Percentiles rank a stretch among this genome's conserved stretches.
These are phyloP conservation scores for Chymomyza procnemis DNA, from an alignment of 2,888 invertebrate genomes.

Conservation along the genomic window DNA sequence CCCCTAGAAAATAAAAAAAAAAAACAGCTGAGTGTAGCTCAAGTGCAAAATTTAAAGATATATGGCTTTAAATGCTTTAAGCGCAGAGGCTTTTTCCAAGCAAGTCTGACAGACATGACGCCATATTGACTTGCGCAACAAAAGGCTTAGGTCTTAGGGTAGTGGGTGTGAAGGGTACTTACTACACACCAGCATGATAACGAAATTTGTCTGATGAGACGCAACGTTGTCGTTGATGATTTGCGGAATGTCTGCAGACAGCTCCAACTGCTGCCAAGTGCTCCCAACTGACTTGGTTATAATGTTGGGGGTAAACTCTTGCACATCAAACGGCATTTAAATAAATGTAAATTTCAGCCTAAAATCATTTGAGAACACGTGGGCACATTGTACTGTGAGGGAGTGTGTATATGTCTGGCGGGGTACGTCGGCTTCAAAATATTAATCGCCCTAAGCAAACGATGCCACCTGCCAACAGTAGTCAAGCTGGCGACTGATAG, in stretches of 20 bases:
- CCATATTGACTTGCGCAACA: neutral
- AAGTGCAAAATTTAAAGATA: neutral
- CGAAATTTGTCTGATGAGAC: neutral
- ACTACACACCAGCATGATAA: neutral
- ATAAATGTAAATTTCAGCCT: neutral
- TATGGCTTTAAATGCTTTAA: neutral
- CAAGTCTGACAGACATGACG: neutral
- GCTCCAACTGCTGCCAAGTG: neutral
- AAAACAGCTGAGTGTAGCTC: neutral
- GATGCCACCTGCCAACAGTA: neutral
- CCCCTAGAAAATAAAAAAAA: too few relatives aligned
- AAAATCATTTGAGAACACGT: neutral
- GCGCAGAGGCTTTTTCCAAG: neutral
- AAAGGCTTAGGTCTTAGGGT: neutral
- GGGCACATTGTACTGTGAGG: neutral
- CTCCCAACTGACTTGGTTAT: neutral
- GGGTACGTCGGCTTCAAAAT: neutral
- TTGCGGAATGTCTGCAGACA: neutral
- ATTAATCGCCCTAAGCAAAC: neutral
- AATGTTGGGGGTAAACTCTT: neutral
- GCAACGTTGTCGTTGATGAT: neutral
- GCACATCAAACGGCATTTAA: neutral
- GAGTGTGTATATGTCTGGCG: too few relatives aligned
- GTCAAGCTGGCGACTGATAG: too few relatives aligned
- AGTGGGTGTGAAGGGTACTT: neutral